These are phyloP conservation scores for Arctocebus calabarensis DNA, from an alignment of 2,797 vertebrate species.

Conservation along the genomic window DNA sequence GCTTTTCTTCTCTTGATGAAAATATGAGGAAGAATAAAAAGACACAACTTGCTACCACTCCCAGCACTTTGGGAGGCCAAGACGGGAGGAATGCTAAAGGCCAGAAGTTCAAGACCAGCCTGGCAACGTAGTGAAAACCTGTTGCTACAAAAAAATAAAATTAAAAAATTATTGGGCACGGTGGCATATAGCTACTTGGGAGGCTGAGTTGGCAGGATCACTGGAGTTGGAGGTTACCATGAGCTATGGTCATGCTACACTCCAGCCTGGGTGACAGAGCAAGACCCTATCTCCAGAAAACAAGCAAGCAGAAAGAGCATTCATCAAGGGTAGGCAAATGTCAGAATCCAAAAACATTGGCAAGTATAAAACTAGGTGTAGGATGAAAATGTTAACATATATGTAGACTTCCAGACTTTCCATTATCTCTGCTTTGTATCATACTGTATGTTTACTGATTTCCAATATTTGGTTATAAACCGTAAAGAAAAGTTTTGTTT, in stretches of 20 bases:
- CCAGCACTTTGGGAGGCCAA: neutral
- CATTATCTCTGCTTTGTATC: neutral
- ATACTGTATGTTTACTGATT: neutral
- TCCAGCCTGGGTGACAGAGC: neutral
- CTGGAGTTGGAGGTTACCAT: neutral
- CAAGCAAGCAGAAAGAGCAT: neutral
- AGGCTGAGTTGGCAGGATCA: neutral
- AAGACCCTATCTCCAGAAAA: neutral
- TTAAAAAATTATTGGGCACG: neutral
- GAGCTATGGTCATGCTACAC: neutral
- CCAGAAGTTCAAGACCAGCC: neutral
- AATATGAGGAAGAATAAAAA: neutral
- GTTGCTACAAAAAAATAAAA: neutral
- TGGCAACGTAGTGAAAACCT: neutral
- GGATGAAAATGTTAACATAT: neutral
- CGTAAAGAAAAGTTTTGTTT: neutral
- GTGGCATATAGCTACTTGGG: neutral
- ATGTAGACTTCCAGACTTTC: accelerated
- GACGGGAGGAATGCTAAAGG: neutral
- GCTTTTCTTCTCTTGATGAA: neutral
- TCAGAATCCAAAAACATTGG: neutral
- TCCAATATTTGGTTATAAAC: neutral
- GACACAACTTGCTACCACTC: too few species aligned
- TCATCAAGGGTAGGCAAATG: conserved; percentile 60
- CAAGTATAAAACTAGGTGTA: neutral